A percentile compares a stretch with the other conserved stretches of the same genome.
Evolutionary conservation across 2,797 vertebrate species (phyloP).

Genomic region (Thalassophryne amazonica): DNA sequence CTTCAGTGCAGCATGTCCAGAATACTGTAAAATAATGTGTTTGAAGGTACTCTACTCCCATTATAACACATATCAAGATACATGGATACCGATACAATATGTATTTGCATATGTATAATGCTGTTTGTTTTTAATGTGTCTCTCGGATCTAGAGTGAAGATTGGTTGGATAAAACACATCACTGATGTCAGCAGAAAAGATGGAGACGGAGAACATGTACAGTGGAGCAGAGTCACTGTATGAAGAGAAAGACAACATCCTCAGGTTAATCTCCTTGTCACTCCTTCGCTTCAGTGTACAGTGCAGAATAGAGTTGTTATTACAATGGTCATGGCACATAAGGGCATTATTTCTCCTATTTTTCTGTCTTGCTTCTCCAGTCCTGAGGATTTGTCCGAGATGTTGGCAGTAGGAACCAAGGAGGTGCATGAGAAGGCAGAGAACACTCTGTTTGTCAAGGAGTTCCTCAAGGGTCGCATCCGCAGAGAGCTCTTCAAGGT

Average conservation of each 20-base stretch:
- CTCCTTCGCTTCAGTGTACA: neutral
- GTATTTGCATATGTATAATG: too few species aligned
- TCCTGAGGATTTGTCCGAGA: slow-evolving; percentile 88
- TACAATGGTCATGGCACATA: neutral
- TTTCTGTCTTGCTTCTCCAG: slow-evolving; percentile 56
- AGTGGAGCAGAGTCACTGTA: slow-evolving; percentile 52
- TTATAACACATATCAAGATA: too few species aligned
- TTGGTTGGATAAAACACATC: too few species aligned
- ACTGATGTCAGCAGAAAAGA: slow-evolving; percentile 45
- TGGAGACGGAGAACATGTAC: slow-evolving; percentile 47
- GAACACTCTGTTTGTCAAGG: slow-evolving; percentile 94
- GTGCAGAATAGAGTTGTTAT: neutral
- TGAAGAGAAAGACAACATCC: slow-evolving; percentile 45
- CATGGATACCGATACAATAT: too few species aligned
- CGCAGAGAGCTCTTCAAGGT: slow-evolving; percentile 94
- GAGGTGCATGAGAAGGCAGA: slow-evolving; percentile 91
- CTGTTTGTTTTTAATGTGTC: too few species aligned
- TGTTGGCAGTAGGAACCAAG: slow-evolving; percentile 93
- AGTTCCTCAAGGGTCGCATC: slow-evolving; percentile 92
- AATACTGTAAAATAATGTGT: too few species aligned
- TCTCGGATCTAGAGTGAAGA: too few species aligned
- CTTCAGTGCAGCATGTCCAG: too few species aligned
- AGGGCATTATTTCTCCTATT: neutral
- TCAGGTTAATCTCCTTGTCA: slow-evolving; percentile 45
- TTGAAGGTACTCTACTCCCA: too few species aligned